Evolutionary conservation across 37 sponge, comb jelly and placozoan species (phyloP), one percentile per base, ranked within the genome.

Genomic region (Chondrilla cf. caribensis): DNA sequence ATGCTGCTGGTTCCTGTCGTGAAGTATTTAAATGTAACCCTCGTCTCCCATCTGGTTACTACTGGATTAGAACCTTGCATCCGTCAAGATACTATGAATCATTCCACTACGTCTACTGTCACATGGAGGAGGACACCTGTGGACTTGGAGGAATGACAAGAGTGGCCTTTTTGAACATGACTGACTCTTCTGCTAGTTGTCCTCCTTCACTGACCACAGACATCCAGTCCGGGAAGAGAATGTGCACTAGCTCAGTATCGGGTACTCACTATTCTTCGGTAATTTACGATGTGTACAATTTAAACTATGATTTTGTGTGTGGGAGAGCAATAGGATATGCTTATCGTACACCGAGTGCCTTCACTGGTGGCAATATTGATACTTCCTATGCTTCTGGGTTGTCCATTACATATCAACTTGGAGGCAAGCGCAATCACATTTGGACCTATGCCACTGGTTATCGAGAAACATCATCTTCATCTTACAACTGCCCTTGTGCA

Each of bases 361-460:
- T 73, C 44, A 19, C 25, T 19, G 29, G 6, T 5, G 15, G 22
- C 7, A n/a, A n/a, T 28, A 62, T 62, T n/a, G 15, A 62, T 62
- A n/a, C 6, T 62, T n/a, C 22, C 6, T 62, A 62, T 62, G 64
- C 15, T 29, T 9, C 6, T 15, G 64, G 64, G 25, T 29, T 62
- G 29, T n/a, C 64, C 25, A 62, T 62, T n/a, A 62, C 64, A 29
- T 55, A 11, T 17, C 17, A 17, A 11, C 64, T 7, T 62, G 29
- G 29, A 19, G 29, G 6, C 15, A 15, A 62, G 4, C 25, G 64
- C 6, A 28, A 62, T 5, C 79, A 79, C 38, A 36, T 79, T 9
- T 79, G 79, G 79, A 79, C 57, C 26, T 79, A 55, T 58, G 79
- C 79, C 19, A 35, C 58, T 26, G 59, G 79, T 2, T 77, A 77